Evolutionary conservation across 2,113 vertebrate genomes (phyloP).

Genomic region (Pelusios castaneus): DNA sequence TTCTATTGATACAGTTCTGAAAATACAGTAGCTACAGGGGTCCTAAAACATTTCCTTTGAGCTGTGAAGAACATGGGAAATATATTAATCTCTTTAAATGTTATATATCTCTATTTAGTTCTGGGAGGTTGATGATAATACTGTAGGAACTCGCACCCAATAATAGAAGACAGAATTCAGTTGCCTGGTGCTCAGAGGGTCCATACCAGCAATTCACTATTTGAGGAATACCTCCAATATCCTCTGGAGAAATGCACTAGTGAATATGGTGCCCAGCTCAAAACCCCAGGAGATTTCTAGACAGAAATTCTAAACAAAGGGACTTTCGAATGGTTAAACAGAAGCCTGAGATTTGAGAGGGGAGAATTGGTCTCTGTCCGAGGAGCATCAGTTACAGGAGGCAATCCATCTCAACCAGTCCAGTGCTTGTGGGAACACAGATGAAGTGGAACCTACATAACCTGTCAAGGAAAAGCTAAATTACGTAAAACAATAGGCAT

Average conservation of each 20-base stretch:
- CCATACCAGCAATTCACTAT: neutral
- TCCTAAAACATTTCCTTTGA: neutral
- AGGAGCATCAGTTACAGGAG: neutral
- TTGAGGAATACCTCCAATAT: neutral
- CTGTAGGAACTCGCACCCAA: too few relatives aligned
- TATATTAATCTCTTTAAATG: neutral
- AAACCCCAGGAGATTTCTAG: neutral
- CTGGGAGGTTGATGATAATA: neutral
- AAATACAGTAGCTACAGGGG: neutral
- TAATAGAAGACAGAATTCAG: too few relatives aligned
- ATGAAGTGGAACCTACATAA: neutral
- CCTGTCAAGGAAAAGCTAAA: neutral
- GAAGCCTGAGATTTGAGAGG: neutral
- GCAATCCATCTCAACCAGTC: neutral
- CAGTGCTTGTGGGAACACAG: neutral
- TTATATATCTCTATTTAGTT: neutral
- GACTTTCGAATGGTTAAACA: neutral
- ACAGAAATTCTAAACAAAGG: neutral
- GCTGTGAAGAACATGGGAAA: rapidly evolving
- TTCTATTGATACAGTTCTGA: neutral
- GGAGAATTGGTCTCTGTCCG: rapidly evolving
- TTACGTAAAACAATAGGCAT: neutral
- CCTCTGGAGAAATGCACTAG: neutral
- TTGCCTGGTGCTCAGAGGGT: neutral
- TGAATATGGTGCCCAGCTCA: neutral